Base-by-base conservation (phyloP, 2,888 invertebrate genomes). In the Odontomyia ornata region DNA sequence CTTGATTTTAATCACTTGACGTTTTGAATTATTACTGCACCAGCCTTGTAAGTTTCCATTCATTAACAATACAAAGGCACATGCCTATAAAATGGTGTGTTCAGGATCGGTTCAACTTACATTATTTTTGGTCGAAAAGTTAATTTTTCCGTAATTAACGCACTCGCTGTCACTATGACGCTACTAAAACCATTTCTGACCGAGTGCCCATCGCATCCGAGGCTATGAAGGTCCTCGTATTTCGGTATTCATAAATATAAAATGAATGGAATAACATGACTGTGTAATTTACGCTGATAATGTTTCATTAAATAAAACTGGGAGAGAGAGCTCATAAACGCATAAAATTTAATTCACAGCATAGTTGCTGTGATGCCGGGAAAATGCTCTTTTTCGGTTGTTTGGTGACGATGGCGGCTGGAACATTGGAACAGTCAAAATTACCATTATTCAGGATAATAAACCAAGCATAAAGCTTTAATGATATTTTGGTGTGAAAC, bases 281-380 rank as follows among this genome's bases (percentile, higher is more conserved):
- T 9, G 71, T 18, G 56, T 56, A 72, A 72, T 52, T 56, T 72
- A 30, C 71, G 56, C 52, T 56, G 18, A 52, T 25, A 72, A 72
- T 56, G 71, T 52, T 72, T 72, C 71, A 72, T 72, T 72, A 72
- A 72, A 56, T 28, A 72, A 56, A 46, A 56, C 56, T 28, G 23
- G 56, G 56, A 72, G 23, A 30, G 56, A 72, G 13, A 52, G 52
- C 52, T 52, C 52, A 52, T 52, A 52, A 72, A 56, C 56, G 56
- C 71, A 56, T 28, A 72, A 56, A 72, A 72, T 72, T 72, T 72
- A 56, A 56, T 72, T 72, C 71, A 25, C 28, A 56, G 23, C 15
- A n/a, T 47, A 28, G 52, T 28, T 5, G 28, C 18, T 27, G 25
- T 56, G 28, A 28, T n/a, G 18, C 3, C 18, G 4, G 27, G 47